Evolutionary conservation across 2,888 invertebrate genomes (phyloP).

Genomic region (Amblyjoppa proteus): DNA sequence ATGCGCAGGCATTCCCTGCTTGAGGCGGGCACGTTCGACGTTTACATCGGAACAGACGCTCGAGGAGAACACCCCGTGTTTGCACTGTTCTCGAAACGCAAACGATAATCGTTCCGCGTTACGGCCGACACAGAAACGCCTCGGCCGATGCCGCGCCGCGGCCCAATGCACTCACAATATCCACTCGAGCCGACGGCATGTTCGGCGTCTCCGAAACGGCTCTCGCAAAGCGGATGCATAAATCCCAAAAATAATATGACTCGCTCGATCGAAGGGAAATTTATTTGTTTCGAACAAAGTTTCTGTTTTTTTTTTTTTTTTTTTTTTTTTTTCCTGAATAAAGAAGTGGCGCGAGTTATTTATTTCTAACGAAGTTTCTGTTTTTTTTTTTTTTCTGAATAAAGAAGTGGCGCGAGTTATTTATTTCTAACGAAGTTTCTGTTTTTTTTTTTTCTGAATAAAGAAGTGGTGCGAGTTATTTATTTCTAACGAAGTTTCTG

Average conservation of each 20-base stretch:
- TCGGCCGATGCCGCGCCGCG: neutral
- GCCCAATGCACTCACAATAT: neutral
- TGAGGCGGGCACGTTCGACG: constrained; percentile 20
- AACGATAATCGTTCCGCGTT: constrained; percentile 41
- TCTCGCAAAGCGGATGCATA: neutral
- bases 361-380: no score
- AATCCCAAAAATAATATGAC: neutral
- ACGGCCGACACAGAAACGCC: constrained; percentile 17
- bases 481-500: no score
- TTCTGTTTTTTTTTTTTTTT: no score
- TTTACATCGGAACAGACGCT: constrained; percentile 36
- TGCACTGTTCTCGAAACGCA: constrained; percentile 33
- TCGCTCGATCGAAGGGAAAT: neutral
- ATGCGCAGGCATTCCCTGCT: constrained; percentile 1
- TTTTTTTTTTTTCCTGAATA: no score
- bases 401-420: no score
- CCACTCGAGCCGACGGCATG: neutral
- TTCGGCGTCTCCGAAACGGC: neutral
- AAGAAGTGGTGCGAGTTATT: no score
- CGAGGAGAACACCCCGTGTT: constrained; percentile 16
- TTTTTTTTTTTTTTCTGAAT: no score
- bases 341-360: no score
- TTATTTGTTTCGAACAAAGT: no score
- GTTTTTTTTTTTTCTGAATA: no score
- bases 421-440: no score